phyloP scores from a whole-genome alignment of 2,888 invertebrate species.

The Rotaria sp. region DNA sequence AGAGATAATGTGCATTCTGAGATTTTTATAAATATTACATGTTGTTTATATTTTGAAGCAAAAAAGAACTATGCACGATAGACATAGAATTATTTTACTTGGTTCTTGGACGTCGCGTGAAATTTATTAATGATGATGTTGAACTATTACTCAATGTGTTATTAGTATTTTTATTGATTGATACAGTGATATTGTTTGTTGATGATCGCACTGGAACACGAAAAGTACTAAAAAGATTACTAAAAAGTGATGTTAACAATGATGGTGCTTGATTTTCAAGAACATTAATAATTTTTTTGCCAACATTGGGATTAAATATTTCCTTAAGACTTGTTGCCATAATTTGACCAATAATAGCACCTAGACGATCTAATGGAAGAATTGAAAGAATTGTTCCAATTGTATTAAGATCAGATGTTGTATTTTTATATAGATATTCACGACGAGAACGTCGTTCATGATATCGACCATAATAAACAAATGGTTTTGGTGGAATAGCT shows the following conservation, averaged over 20 bases:
- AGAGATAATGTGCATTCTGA: too few species aligned
- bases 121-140: neutral
- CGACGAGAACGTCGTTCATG: neutral
- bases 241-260: neutral
- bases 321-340: neutral
- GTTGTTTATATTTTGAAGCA: neutral
- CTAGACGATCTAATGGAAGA: neutral
- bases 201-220: neutral
- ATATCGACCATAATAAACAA: neutral
- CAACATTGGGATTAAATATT: neutral
- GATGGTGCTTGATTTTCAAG: neutral
- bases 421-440: neutral
- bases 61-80: neutral
- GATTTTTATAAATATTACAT: neutral
- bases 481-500: neutral
- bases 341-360: neutral
- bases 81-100: neutral
- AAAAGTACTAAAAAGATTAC: neutral
- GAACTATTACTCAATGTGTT: neutral
- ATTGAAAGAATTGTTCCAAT: neutral
- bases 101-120: neutral
- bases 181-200: neutral
- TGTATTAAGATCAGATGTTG: neutral
- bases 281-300: neutral
- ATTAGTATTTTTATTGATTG: neutral